Conservation (phyloP, 2,797 vertebrate species). For the Paramormyrops hopkinsi region DNA sequence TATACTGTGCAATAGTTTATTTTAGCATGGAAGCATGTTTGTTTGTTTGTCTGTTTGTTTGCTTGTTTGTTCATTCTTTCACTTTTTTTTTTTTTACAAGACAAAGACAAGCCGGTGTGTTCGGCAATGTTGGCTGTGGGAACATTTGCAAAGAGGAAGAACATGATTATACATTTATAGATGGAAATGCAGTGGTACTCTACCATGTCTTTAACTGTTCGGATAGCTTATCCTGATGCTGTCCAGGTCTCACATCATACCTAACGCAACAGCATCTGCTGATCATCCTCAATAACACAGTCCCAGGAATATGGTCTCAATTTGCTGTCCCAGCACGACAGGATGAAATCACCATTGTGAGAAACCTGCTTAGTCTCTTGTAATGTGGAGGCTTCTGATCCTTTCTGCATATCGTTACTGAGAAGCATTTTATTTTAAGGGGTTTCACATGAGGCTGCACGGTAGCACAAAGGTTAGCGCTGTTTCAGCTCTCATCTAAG, state of each 20-base stretch:
- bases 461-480: not conserved
- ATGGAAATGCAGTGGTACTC: not conserved
- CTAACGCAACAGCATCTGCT: not conserved
- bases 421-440: not conserved
- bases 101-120: not conserved
- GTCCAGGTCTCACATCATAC: not conserved
- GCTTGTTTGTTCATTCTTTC: not conserved
- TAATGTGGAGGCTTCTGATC: not conserved
- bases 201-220: not conserved
- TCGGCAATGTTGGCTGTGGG: not conserved
- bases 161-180: not conserved
- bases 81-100: not conserved
- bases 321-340: not conserved
- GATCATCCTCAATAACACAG: not conserved
- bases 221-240: not conserved
- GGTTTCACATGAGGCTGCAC: not conserved
- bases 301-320: not conserved
- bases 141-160: not conserved
- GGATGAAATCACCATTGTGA: not conserved
- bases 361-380: not conserved
- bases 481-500: not conserved
- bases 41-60: not conserved
- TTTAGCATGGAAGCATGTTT: not conserved
- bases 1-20: not conserved
- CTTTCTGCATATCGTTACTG: not conserved